These are phyloP conservation scores for Dasyornis broadbenti DNA, from an alignment of 2,113 vertebrate genomes.

Conservation along the genomic window DNA sequence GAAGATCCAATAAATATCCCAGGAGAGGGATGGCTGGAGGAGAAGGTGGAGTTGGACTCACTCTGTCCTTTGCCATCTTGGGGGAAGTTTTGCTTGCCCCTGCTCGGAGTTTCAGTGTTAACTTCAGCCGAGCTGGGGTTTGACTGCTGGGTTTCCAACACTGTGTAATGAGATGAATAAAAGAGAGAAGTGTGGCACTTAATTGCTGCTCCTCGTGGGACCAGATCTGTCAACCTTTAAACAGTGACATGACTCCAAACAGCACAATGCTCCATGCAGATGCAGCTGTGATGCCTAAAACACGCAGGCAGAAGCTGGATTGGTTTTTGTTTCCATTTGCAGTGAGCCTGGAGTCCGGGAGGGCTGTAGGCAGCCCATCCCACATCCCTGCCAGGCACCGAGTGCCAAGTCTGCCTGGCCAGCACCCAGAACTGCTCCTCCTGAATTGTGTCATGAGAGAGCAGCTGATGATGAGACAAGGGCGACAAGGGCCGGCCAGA, in stretches of 20 bases:
- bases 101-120: not conserved
- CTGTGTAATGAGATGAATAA: not conserved
- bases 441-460: not conserved
- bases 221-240: not conserved
- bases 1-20: not conserved
- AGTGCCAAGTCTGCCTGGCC: slow-evolving; percentile 54
- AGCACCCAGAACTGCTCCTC: slow-evolving; percentile 3
- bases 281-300: not conserved
- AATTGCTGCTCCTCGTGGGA: not conserved
- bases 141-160: not conserved
- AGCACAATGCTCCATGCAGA: not conserved
- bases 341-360: not conserved
- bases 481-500: slow-evolving; percentile 3
- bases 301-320: not conserved
- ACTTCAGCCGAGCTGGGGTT: not conserved
- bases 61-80: not conserved
- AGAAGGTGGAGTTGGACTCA: not conserved
- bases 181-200: not conserved
- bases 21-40: not conserved
- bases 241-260: not conserved
- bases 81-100: not conserved
- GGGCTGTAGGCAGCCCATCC: not conserved
- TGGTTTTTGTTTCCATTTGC: not conserved
- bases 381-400: not conserved
- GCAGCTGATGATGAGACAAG: not conserved